Conservation (phyloP, 2,797 vertebrate genomes). For the Anomalospiza imberbis region DNA sequence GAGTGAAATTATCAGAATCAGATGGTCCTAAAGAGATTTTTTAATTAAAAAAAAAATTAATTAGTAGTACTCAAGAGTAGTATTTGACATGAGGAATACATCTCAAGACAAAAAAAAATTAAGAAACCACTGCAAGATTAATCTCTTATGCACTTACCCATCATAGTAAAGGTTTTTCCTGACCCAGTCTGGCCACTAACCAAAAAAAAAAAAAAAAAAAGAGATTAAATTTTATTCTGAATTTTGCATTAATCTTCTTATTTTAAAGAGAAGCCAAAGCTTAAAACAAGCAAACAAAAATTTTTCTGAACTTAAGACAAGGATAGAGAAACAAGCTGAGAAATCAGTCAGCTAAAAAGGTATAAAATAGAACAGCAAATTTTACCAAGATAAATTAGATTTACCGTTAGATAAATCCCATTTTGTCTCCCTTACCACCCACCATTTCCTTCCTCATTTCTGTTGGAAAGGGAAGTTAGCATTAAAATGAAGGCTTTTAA, state of each 20-base stretch:
- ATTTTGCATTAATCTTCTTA: neutral
- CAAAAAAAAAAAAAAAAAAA: neutral
- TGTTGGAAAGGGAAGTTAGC: neutral
- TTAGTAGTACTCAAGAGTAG: neutral
- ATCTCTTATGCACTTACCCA: conserved; percentile 79
- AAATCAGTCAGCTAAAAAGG: neutral
- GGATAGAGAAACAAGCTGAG: neutral
- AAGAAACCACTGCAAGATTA: neutral
- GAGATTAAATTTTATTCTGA: neutral
- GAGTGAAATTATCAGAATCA: conserved; percentile 91
- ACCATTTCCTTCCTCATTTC: neutral
- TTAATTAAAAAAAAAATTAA: neutral
- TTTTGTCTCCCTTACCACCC: neutral
- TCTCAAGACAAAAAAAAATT: neutral
- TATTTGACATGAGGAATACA: neutral
- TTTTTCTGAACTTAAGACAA: neutral
- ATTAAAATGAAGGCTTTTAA: neutral
- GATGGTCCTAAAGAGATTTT: conserved; percentile 83
- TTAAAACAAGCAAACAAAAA: neutral
- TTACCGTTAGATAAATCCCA: neutral
- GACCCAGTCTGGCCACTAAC: conserved; percentile 93
- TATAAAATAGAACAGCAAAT: neutral
- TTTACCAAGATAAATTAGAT: neutral
- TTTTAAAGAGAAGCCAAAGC: neutral
- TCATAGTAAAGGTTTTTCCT: conserved; percentile 98